Evolutionary conservation across 2,888 invertebrate genomes (phyloP), one percentile per base, ranked within the genome.

Genomic region (Catocala sponsa): DNA sequence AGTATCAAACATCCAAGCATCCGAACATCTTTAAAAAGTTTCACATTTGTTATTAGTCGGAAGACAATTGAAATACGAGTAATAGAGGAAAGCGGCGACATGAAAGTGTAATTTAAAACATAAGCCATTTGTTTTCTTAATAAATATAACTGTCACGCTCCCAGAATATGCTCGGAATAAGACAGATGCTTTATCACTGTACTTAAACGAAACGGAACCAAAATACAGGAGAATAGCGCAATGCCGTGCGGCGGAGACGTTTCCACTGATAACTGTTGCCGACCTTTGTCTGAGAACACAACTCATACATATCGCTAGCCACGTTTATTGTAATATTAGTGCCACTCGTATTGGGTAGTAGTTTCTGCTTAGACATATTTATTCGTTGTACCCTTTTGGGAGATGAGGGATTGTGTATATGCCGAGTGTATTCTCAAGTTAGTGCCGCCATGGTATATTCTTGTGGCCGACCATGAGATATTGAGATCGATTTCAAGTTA

Each of bases 181-280:
- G 55, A 61, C 51, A 52, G 47, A 61, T 53, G 48, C 47, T 61
- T 56, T 60, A 60, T 60, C 55, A 55, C 50, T 15, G 50, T 44
- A 54, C 54, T 52, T 55, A 47, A 61, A 61, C 47, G 56, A 42
- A 61, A 58, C 35, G 13, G 35, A 56, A 12, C 58, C 12, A n/a
- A 59, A 47, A 52, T 59, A 12, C 35, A 32, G 47, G 32, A 12
- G 11, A 53, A 43, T 52, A 33, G 49, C 41, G 46, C 2, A 55
- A 41, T 50, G 25, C 44, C 50, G 60, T 55, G 49, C n/a, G 15
- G 7, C n/a, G 35, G n/a, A 44, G 38, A 35, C n/a, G 25, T 57
- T 57, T 46, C 32, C 12, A 44, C 46, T 38, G 35, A 35, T 35
- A 33, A 2, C 38, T 51, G 50, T 51, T 57, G 44, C 32, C 35